phyloP scores from a whole-genome alignment of 2,888 invertebrate species.

The Agrilus cyanescens region DNA sequence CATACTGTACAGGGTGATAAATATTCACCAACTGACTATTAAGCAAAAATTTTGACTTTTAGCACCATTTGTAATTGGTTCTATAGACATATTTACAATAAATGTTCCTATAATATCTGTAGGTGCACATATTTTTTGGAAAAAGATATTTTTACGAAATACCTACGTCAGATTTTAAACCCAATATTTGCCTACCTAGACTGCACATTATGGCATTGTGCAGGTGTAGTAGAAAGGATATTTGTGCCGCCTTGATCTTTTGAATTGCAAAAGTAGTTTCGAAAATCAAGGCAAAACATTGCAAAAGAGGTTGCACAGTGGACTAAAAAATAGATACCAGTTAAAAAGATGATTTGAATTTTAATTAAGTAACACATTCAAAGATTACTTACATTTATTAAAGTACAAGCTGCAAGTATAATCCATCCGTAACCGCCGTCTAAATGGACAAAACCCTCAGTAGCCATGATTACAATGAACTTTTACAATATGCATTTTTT shows the following conservation, averaged over 20 bases:
- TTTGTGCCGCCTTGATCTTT: conserved; percentile 32
- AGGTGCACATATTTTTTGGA: too few species aligned
- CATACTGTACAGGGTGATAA: too few species aligned
- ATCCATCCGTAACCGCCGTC: conserved; percentile 43
- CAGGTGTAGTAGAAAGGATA: conserved; percentile 34
- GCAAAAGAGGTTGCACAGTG: conserved; percentile 30
- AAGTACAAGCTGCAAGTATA: conserved; percentile 32
- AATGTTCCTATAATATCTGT: too few species aligned
- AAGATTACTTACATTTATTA: conserved; percentile 34
- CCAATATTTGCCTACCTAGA: conserved; percentile 25
- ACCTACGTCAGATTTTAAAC: too few species aligned
- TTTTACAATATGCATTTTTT: too few species aligned
- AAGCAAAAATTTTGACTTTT: too few species aligned
- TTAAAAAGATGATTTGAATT: not conserved
- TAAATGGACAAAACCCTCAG: conserved; percentile 19
- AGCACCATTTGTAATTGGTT: too few species aligned
- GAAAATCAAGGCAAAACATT: conserved; percentile 37
- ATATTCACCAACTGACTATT: too few species aligned
- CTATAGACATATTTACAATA: too few species aligned
- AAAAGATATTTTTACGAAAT: too few species aligned
- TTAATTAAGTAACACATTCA: not conserved
- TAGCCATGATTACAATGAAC: not conserved
- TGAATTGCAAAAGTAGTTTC: conserved; percentile 28
- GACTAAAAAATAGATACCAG: conserved; percentile 28
- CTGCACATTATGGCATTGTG: conserved; percentile 34